Base-by-base conservation (phyloP, 92 coral and sea anemone genomes). In the Micromussa lordhowensis region DNA sequence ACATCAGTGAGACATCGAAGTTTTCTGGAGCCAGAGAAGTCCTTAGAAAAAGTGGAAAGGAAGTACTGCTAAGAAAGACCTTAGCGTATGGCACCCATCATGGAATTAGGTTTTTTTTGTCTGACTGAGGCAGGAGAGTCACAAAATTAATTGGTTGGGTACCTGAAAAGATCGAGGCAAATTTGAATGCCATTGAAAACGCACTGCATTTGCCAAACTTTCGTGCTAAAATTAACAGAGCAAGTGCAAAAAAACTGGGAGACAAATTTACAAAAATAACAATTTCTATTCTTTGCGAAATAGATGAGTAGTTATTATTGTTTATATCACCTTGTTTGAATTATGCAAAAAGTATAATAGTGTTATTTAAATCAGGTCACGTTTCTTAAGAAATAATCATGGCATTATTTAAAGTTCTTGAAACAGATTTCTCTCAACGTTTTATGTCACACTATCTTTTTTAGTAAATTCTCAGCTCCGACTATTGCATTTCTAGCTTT, bases 151-250 rank as follows among this genome's bases (percentile, higher is more conserved):
- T 64, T 26, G 70, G 29, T 64, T 64, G 70, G 70, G 70, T 14
- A 21, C 70, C 70, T 64, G 70, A 64, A 64, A 64, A 64, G 70
- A n/a, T 15, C 70, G 24, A 64, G 0, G 70, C n/a, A n/a, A n/a
- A n/a, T n/a, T n/a, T 76, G 80, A n/a, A n/a, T 54, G 40, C 68
- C 36, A 21, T 78, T 78, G 82, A n/a, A 78, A 78, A 54, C 68
- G 82, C 49, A 54, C 54, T 68, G 24, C 26, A 51, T 78, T 54
- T 78, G 68, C 82, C 68, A 51, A 78, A 54, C 82, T 78, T 78
- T 28, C 82, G 54, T 51, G 82, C 70, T n/a, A 64, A 64, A 64
- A 64, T 64, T 64, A n/a, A 19, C 70, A 64, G 70, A 0, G 70
- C 26, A 64, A 59, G 70, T 64, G 70, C 70, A 21, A 64, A 64